phyloP scores from a whole-genome alignment of 2,797 vertebrate species.

The Avahi laniger region DNA sequence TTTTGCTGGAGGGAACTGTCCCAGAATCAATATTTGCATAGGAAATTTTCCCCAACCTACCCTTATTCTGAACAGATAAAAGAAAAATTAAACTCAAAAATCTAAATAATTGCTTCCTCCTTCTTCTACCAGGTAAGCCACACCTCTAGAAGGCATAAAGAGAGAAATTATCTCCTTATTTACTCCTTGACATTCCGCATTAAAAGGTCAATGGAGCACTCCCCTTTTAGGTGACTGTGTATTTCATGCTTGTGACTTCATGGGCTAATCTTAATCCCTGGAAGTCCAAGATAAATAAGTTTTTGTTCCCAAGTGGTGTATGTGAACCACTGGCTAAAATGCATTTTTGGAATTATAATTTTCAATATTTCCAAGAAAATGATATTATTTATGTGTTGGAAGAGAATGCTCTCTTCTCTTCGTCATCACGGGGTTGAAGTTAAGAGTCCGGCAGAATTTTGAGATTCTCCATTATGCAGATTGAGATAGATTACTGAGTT shows the following conservation, averaged over 20 bases:
- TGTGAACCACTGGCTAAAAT: background rate
- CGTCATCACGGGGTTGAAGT: background rate
- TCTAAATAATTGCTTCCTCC: conserved; percentile 25
- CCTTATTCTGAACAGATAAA: conserved; percentile 61
- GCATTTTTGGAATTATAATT: background rate
- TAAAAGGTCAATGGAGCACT: background rate
- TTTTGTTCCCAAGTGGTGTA: background rate
- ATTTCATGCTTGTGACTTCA: background rate
- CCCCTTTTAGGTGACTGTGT: background rate
- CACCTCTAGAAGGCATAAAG: background rate
- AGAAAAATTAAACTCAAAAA: conserved; percentile 13
- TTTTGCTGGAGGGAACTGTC: conserved; percentile 60
- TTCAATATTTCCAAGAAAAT: conserved; percentile 23
- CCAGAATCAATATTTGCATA: conserved; percentile 77
- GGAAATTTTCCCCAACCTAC: conserved; percentile 70
- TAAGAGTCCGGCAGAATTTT: background rate
- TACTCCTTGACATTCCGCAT: background rate
- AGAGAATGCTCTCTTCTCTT: background rate
- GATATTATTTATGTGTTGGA: background rate
- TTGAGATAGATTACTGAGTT: background rate
- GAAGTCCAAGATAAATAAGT: background rate
- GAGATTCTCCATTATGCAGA: background rate
- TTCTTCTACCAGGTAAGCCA: background rate
- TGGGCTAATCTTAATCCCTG: background rate
- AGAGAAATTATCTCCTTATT: conserved; percentile 27